Evolutionary conservation across 2,113 vertebrate genomes (phyloP).

Genomic region (Scomber japonicus): DNA sequence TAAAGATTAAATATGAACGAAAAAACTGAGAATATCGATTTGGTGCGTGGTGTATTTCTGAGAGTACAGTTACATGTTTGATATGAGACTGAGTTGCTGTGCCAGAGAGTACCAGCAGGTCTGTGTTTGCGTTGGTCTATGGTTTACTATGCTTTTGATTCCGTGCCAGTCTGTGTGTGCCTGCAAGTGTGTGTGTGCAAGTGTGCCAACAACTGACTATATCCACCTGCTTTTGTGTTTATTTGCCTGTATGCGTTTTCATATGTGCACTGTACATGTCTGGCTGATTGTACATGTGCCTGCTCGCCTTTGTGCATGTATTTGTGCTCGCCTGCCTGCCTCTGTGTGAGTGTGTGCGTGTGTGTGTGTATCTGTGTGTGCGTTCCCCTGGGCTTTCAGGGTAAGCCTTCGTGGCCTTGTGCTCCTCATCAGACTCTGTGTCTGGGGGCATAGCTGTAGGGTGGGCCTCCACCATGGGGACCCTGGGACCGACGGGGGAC

Average conservation of each 20-base stretch:
- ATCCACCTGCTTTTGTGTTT: slow-evolving; percentile 73
- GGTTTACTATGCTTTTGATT: slow-evolving; percentile 66
- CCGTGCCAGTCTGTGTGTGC: slow-evolving; percentile 56
- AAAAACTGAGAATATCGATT: slow-evolving; percentile 67
- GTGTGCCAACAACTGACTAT: slow-evolving; percentile 61
- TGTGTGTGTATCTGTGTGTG: slow-evolving; percentile 46
- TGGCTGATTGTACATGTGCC: slow-evolving; percentile 64
- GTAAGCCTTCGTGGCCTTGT: slow-evolving; percentile 76
- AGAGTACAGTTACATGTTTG: slow-evolving; percentile 57
- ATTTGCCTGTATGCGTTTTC: slow-evolving; percentile 62
- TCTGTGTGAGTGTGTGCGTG: slow-evolving; percentile 56
- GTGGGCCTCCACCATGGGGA: slow-evolving; percentile 81
- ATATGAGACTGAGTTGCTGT: slow-evolving; percentile 48
- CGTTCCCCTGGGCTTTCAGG: slow-evolving; percentile 76
- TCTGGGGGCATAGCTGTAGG: slow-evolving; percentile 84
- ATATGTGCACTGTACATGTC: slow-evolving; percentile 66
- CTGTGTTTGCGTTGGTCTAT: slow-evolving; percentile 56
- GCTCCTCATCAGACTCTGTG: slow-evolving; percentile 80
- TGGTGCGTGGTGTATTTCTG: slow-evolving; percentile 57
- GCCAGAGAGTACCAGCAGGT: slow-evolving; percentile 65
- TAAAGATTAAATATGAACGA: slow-evolving; percentile 66
- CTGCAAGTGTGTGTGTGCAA: slow-evolving; percentile 47
- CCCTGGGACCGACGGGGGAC: slow-evolving; percentile 80
- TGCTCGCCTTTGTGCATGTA: slow-evolving; percentile 55
- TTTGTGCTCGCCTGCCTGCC: slow-evolving; percentile 45